Conservation (phyloP, 1,140 invertebrate genomes). For the Rhagoletis pomonella region DNA sequence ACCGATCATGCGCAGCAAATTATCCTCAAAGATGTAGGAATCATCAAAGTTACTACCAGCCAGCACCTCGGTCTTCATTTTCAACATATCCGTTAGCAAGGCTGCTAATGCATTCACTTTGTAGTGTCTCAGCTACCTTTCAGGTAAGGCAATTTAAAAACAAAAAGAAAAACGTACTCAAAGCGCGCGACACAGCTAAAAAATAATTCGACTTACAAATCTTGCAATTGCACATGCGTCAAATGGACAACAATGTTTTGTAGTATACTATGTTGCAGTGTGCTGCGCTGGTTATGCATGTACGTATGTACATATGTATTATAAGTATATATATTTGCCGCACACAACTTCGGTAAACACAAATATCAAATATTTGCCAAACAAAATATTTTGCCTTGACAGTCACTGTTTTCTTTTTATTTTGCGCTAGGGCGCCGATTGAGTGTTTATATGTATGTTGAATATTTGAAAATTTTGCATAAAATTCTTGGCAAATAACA, state of each 20-base stretch:
- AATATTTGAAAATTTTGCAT: constrained; percentile 19
- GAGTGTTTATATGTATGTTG: background rate
- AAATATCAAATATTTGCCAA: constrained; percentile 48
- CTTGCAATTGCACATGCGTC: background rate
- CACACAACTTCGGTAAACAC: constrained; percentile 42
- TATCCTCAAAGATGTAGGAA: constrained; percentile 68
- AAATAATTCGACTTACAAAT: no score
- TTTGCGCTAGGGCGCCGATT: background rate
- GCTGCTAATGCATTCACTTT: background rate
- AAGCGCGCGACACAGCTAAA: no score
- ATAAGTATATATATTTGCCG: background rate
- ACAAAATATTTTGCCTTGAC: constrained; percentile 25
- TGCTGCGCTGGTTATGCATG: background rate
- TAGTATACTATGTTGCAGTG: no score
- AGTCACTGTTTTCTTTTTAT: constrained; percentile 15
- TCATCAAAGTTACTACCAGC: constrained; percentile 69
- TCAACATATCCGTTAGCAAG: constrained; percentile 62
- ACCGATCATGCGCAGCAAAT: constrained; percentile 71
- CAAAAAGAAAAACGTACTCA: no score
- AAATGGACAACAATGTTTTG: background rate
- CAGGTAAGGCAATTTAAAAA: no score
- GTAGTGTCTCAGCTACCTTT: no score
- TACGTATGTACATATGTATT: background rate
- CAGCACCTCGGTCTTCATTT: constrained; percentile 72
- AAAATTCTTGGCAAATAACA: constrained; percentile 1